Evolutionary conservation across 2,888 invertebrate species (phyloP), one percentile per base, ranked within the genome.

Genomic region (Terebella lapidaria): DNA sequence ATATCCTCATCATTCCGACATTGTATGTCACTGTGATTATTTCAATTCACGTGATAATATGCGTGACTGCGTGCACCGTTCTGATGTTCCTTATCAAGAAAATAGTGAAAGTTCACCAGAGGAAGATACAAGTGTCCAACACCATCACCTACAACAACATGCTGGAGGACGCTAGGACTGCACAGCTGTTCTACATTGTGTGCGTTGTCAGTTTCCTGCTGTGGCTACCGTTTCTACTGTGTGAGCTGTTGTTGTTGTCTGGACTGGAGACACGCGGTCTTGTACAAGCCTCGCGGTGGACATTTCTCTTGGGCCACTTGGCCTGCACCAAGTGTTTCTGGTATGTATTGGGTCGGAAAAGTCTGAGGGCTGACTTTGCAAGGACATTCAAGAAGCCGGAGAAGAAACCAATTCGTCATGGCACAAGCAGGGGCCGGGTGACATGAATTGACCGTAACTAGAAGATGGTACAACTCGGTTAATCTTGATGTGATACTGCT

Each of bases 61-160:
- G 35, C 3, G 56, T 27, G 4, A 3, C 28, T 10, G 20, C 47
- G 15, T 29, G 26, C 24, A 29, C 46, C 22, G 35, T 35, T 49
- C 45, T 47, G 1, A 10, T 58, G 30, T 28, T 47, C 46, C 45
- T 25, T 28, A 27, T 62, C 45, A 30, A 45, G 20, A 45, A 26
- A 25, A 56, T 30, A 10, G 27, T 62, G 26, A 28, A 45, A 25
- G 20, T 60, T 15, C 62, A 62, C 49, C 59, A 62, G 54, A n/a
- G 62, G 4, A 56, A 62, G 51, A 62, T 62, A 25, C 62, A 62
- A 45, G 62, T 62, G 25, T 57, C 60, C 18, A 62, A 62, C 57
- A 62, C 62, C 22, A 52, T 62, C 10, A 60, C 62, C 22, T 62
- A 62, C 57, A 45, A 30, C 47, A 56, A 56, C 56, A 30, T 62